A percentile compares a stretch with the other conserved stretches of the same genome.
Conservation (phyloP, 2,113 vertebrate species). For the Narcine bancroftii region DNA sequence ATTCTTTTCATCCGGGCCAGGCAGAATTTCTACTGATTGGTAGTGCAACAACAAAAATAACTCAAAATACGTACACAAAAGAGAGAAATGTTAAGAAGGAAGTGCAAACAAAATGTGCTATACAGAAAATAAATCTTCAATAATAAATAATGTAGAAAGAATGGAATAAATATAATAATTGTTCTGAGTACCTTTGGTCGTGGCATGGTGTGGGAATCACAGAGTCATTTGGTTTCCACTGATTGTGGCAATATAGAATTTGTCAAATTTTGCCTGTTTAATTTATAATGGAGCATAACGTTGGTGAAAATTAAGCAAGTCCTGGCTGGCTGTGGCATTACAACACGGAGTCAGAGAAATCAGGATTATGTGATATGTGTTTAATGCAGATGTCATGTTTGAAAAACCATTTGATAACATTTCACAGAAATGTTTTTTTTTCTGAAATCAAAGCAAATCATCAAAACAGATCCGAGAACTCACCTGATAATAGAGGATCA, state of each 20-base stretch:
- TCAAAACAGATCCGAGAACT: neutral
- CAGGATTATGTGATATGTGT: neutral
- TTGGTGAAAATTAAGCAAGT: neutral
- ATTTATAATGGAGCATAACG: neutral
- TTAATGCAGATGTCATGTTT: neutral
- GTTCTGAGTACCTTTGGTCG: neutral
- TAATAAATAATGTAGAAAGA: too few relatives aligned
- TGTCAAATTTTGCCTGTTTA: neutral
- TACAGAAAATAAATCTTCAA: too few relatives aligned
- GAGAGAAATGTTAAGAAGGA: too few relatives aligned
- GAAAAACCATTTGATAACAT: neutral
- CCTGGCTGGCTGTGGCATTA: neutral
- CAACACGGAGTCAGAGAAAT: neutral
- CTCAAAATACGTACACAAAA: too few relatives aligned
- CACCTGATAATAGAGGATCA: neutral
- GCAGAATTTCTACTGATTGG: too few relatives aligned
- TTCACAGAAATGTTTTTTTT: neutral
- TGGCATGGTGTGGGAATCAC: neutral
- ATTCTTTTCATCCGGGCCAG: too few relatives aligned
- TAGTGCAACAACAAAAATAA: too few relatives aligned
- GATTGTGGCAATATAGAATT: neutral
- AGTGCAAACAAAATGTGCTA: too few relatives aligned
- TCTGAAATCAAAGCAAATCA: neutral
- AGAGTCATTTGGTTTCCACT: neutral
- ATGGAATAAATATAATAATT: neutral